These are phyloP conservation scores for Sphenodon punctatus DNA, from an alignment of 2,797 vertebrate genomes.

Conservation along the genomic window DNA sequence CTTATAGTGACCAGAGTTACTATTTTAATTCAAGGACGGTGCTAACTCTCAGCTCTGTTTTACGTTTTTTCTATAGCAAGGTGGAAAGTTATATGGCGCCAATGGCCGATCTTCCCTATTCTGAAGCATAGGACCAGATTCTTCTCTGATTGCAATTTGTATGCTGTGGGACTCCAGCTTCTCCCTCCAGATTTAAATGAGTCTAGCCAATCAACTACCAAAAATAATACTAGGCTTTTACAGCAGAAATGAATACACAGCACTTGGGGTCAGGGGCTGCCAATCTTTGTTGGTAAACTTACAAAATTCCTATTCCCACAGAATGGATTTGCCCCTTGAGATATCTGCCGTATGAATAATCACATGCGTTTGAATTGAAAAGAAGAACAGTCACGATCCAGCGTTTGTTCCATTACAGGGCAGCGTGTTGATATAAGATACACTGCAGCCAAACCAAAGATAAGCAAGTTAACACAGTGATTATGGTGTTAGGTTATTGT, in stretches of 20 bases:
- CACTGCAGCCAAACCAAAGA: not conserved
- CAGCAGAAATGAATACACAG: not conserved
- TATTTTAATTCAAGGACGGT: not conserved
- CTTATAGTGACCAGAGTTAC: no score
- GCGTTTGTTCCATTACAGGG: not conserved
- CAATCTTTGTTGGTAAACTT: not conserved
- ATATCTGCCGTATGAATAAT: not conserved
- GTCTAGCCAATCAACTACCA: not conserved
- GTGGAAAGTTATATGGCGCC: not conserved
- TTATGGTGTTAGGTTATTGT: not conserved
- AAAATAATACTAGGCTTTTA: not conserved
- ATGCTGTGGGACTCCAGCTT: no score
- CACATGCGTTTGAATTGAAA: not conserved
- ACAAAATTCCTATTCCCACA: not conserved
- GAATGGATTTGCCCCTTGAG: not conserved
- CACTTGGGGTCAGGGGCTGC: not conserved
- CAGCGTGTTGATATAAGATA: not conserved
- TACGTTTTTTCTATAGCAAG: not conserved
- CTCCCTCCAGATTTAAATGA: no score
- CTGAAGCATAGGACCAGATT: not conserved
- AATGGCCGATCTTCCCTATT: not conserved
- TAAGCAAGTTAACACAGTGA: not conserved
- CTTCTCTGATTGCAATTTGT: not conserved
- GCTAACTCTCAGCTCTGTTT: no score
- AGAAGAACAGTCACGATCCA: not conserved